A percentile compares a stretch with the other conserved stretches of the same genome.
Conservation (phyloP, 2,113 vertebrate species). For the Perognathus longimembris region DNA sequence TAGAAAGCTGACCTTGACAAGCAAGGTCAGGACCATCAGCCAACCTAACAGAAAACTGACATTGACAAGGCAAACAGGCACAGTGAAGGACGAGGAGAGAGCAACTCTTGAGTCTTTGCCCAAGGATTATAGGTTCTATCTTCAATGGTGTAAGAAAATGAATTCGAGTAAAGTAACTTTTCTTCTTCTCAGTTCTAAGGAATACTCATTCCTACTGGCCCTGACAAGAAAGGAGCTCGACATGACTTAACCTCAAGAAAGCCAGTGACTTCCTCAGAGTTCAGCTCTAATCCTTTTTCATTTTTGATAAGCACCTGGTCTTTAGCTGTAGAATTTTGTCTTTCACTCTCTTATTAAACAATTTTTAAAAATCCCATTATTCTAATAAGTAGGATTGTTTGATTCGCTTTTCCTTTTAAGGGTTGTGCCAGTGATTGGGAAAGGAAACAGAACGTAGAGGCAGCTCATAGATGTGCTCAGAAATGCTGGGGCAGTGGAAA, state of each 20-base stretch:
- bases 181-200: background rate
- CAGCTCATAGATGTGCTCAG: background rate
- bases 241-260: slow-evolving; percentile 16
- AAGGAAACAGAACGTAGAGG: background rate
- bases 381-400: background rate
- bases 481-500: slow-evolving; percentile 36
- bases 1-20: background rate
- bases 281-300: background rate
- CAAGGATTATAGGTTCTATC: background rate
- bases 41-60: background rate
- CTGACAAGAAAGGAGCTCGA: background rate
- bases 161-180: background rate
- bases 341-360: slow-evolving; percentile 1
- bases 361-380: slow-evolving; percentile 32
- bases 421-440: background rate
- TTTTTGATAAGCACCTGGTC: slow-evolving; percentile 9
- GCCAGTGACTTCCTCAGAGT: background rate
- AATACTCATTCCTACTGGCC: background rate
- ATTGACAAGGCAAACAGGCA: background rate
- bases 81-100: background rate
- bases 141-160: background rate
- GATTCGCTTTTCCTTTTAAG: background rate
- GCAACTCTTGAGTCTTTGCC: background rate
- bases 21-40: too few species aligned
- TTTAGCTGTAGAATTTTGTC: background rate